Percentiles rank a stretch among this genome's conserved stretches.
These are phyloP conservation scores for Opisthocomus hoazin DNA, from an alignment of 2,113 vertebrate genomes.

Conservation along the genomic window DNA sequence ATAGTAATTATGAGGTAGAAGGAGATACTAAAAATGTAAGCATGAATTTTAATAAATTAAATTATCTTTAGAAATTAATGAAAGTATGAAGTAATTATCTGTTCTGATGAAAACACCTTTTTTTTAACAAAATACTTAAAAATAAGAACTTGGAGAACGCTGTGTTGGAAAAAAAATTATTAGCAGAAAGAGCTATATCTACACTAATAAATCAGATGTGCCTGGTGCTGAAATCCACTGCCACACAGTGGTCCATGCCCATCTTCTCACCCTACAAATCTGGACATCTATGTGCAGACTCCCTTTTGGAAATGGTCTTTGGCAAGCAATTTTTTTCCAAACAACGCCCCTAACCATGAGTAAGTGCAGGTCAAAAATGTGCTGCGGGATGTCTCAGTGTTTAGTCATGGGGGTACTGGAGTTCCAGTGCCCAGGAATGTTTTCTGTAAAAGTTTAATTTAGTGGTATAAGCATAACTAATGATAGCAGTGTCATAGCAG, in stretches of 20 bases:
- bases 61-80: background rate
- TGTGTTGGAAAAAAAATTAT: background rate
- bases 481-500: background rate
- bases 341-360: background rate
- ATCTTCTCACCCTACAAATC: background rate
- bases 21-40: background rate
- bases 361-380: background rate
- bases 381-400: background rate
- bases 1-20: background rate
- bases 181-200: background rate
- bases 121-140: background rate
- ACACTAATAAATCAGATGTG: background rate
- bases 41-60: slow-evolving; percentile 22
- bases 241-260: background rate
- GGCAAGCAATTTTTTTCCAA: background rate
- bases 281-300: background rate
- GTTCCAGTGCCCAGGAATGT: background rate
- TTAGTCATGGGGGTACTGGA: background rate
- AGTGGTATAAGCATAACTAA: background rate
- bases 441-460: background rate
- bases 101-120: background rate
- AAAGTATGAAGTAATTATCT: background rate
- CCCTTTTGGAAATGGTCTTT: background rate
- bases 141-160: background rate
- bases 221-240: background rate